Base-by-base conservation (phyloP, 2,888 invertebrate genomes). In the Caenorhabditis becei region DNA sequence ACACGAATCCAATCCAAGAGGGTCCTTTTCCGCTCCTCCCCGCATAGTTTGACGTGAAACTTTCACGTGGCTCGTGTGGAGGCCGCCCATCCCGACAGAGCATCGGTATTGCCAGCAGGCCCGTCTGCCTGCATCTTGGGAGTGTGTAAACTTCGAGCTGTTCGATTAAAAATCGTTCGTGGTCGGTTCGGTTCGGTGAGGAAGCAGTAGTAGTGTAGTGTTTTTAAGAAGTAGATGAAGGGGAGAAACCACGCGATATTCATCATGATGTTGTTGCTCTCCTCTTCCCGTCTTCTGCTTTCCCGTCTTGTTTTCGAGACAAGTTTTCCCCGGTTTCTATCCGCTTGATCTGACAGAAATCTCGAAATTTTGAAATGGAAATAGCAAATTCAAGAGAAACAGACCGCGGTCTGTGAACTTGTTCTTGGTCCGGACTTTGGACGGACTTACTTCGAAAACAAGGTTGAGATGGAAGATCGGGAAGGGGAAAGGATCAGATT, bases 171-270 rank as follows among this genome's bases (percentile, higher is more conserved):
- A 54, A 66, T 51, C 23, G 23, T 49, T 51, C 37, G 28, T 32
- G 67, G 67, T 69, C 49, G 44, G 54, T 35, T 41, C 14, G 41
- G 1, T 32, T n/a, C 24, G 14, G 11, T n/a, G 41, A 23, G 24
- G 44, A 4, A 32, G 37, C 23, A 56, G 18, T 44, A 51, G 51
- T 51, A 51, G 51, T n/a, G n/a, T 24, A 51, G 51, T 51, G 23
- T 41, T 56, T 56, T 44, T 47, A 24, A 41, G 41, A 20, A 37
- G 44, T 28, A 49, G 56, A 41, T 47, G 58, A 47, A 20, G 18
- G 47, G 8, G 56, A 54, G 56, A 66, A 56, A 47, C 47, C 41
- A 54, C 54, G 53, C 41, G 69, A 59, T 69, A 59, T 69, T 59
- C 49, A 69, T 69, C 69, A 58, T 59, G 26, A 11, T 67, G 28